These are phyloP conservation scores for Cyanoliseus patagonus DNA, from an alignment of 2,113 vertebrate genomes.

Conservation along the genomic window DNA sequence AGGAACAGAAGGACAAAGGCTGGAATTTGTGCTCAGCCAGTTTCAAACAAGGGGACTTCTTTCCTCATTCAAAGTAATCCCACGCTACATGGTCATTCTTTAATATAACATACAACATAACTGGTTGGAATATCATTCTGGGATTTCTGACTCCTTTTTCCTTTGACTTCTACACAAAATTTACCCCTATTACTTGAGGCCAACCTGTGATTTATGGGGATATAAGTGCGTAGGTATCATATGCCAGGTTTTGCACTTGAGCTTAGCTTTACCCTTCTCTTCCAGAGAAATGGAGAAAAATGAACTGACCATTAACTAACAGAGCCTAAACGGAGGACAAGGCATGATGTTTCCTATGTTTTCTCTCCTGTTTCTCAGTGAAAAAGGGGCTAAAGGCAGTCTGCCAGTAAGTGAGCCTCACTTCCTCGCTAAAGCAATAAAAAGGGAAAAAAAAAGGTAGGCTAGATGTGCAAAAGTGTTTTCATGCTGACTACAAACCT, in stretches of 20 bases:
- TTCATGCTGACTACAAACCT: not conserved
- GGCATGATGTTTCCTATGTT: not conserved
- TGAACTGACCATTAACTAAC: not conserved
- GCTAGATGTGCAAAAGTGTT: not conserved
- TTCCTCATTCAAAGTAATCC: not conserved
- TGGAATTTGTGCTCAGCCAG: not conserved
- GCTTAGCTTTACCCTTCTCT: not conserved
- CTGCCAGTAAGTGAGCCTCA: not conserved
- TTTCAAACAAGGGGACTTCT: not conserved
- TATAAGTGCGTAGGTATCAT: fast-evolving
- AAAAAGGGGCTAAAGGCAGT: not conserved
- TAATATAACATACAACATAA: not conserved
- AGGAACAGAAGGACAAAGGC: not conserved
- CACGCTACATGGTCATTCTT: not conserved
- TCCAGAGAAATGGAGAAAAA: not conserved
- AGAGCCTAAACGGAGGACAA: fast-evolving
- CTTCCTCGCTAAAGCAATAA: not conserved
- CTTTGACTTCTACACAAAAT: not conserved
- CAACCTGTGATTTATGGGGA: not conserved
- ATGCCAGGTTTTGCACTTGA: not conserved
- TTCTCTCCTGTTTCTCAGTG: not conserved
- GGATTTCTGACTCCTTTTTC: not conserved
- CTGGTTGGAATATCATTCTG: not conserved
- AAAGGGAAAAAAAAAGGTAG: not conserved
- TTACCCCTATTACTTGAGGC: not conserved